Evolutionary conservation across 2,797 vertebrate species (phyloP), one percentile per base, ranked within the genome.

Genomic region (Peromyscus nudipes): DNA sequence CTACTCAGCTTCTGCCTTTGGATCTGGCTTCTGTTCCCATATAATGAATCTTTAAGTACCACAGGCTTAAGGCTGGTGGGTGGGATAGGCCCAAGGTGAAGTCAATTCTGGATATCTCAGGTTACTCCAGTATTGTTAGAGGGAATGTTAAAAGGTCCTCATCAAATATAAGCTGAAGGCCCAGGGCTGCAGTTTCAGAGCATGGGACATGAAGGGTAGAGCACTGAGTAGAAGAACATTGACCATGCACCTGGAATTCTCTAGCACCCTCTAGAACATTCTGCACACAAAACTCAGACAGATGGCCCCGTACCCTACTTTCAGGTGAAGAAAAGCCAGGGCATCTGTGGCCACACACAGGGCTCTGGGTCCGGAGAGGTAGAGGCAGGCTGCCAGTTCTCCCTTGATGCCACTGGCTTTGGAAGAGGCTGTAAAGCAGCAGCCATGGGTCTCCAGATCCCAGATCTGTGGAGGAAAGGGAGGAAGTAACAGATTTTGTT

Each of bases 381-480:
- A 99, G 16, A 98, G 96, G 82, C 99, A 99, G 43, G 99, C 98
- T 16, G 98, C 98, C 4, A 99, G 88, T 57, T 99, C 97, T 0
- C 98, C 99, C 14, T 95, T 98, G 87, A 99, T 98, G 85, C 98
- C 57, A 6, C 98, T 99, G 88, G 97, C 98, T 98, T 98, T 99
- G 73, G 98, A 96, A 12, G 98, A 98, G 37, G 98, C 97, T 4
- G 98, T 98, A 94, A 99, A 98, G 65, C 99, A 97, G 97, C 99
- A 99, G 9, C 96, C 98, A 94, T 99, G 98, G 69, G 98, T 99
- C 83, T 99, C 98, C 91, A 99, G 98, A 96, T 99, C 98, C 98
- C 99, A 99, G 97, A 99, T 99, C 99, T 99, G 97, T 52, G 95
- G 34, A 49, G 69, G 75, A 96, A 96, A 37, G n/a, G 37, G 40